Conservation (phyloP, 2,113 vertebrate species). For the Sialia sialis region DNA sequence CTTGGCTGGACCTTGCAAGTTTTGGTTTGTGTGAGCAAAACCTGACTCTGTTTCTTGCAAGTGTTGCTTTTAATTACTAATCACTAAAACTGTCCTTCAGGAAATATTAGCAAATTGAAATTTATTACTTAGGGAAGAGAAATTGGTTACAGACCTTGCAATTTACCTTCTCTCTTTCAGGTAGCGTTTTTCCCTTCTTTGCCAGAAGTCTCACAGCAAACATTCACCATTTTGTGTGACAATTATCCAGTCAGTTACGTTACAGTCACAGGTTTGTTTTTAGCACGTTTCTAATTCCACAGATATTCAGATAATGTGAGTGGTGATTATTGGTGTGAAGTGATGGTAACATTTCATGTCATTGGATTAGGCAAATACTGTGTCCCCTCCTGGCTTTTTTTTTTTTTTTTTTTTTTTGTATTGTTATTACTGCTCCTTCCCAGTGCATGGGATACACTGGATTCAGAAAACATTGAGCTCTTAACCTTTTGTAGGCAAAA, state of each 20-base stretch:
- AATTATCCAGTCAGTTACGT: slow-evolving; percentile 85
- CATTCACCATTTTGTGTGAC: slow-evolving; percentile 83
- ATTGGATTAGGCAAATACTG: neutral
- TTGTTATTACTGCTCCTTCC: neutral
- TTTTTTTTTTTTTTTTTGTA: too few species aligned
- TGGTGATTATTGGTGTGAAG: neutral
- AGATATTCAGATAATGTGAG: neutral
- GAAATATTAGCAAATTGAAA: neutral
- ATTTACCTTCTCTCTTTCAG: slow-evolving; percentile 64
- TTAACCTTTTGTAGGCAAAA: neutral
- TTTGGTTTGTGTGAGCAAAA: neutral
- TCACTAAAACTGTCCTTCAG: neutral
- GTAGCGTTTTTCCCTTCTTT: slow-evolving; percentile 83
- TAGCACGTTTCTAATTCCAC: neutral
- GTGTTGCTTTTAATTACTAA: neutral
- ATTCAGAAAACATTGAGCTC: neutral
- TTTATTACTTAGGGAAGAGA: neutral
- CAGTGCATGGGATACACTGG: neutral
- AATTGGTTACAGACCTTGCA: neutral
- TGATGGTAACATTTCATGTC: neutral
- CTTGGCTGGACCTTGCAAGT: neutral
- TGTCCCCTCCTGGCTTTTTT: neutral
- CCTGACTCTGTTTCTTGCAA: neutral
- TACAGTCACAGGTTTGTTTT: slow-evolving; percentile 79
- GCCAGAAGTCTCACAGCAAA: slow-evolving; percentile 66